phyloP scores from a whole-genome alignment of 2,113 vertebrate genomes.

The Scytalopus superciliaris region DNA sequence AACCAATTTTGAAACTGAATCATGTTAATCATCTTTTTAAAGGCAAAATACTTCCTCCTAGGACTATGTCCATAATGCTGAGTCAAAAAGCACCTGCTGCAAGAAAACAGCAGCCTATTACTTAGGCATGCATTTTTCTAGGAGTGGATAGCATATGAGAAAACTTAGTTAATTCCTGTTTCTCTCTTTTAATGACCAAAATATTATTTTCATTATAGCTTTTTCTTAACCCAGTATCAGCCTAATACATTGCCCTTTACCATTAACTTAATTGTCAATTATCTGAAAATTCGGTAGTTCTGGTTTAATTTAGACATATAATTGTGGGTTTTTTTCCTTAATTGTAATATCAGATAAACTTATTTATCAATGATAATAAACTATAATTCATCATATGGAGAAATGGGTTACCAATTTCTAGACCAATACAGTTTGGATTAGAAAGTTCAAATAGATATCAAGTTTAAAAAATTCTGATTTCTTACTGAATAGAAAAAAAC shows the following conservation, averaged over 20 bases:
- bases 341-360: not conserved
- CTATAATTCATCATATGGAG: not conserved
- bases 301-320: too few species aligned
- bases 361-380: not conserved
- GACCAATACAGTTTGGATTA: not conserved
- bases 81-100: not conserved
- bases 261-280: not conserved
- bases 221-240: not conserved
- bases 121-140: not conserved
- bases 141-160: not conserved
- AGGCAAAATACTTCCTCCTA: not conserved
- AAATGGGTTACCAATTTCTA: not conserved
- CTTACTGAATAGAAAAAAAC: not conserved
- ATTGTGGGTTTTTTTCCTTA: fast-evolving
- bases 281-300: not conserved
- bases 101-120: not conserved
- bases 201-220: not conserved
- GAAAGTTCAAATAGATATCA: not conserved
- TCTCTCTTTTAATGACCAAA: not conserved
- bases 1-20: not conserved
- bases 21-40: not conserved
- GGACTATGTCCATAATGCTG: not conserved
- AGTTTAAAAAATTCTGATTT: not conserved
- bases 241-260: not conserved
- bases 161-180: not conserved